These are phyloP conservation scores for Calosoma granatense DNA, from an alignment of 1,140 invertebrate genomes.

Conservation along the genomic window DNA sequence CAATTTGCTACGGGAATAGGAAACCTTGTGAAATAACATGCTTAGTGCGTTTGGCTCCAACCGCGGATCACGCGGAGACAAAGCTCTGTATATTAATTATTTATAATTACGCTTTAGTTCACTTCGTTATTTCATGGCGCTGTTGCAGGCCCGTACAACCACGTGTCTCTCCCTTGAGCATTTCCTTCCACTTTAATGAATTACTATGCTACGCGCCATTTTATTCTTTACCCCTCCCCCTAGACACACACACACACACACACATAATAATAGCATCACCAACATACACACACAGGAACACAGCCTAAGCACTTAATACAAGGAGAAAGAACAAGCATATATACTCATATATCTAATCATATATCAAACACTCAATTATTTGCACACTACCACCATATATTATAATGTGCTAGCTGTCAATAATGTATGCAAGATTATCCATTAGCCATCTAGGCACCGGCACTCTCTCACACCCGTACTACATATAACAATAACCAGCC, in stretches of 20 bases:
- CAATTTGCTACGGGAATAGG: not conserved
- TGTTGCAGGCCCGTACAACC: not conserved
- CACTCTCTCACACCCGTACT: no score
- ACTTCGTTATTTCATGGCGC: constrained; percentile 6
- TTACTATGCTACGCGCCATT: not conserved
- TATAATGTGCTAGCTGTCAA: no score
- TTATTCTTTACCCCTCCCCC: not conserved
- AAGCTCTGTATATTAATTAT: constrained; percentile 8
- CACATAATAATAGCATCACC: not conserved
- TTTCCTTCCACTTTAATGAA: constrained; percentile 8
- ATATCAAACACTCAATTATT: no score
- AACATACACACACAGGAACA: no score
- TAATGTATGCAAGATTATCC: no score
- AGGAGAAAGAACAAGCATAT: no score
- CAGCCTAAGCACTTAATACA: no score
- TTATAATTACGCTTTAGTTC: constrained; percentile 9
- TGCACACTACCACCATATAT: no score
- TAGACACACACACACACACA: not conserved
- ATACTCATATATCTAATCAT: no score
- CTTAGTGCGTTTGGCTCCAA: not conserved
- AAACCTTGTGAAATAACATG: not conserved
- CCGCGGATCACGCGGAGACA: constrained; percentile 3
- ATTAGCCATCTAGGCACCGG: no score
- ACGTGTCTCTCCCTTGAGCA: not conserved
- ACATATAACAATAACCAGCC: no score